A percentile compares a stretch with the other conserved stretches of the same genome.
These are phyloP conservation scores for Prolemur simus DNA, from an alignment of 2,113 vertebrate genomes.

Conservation along the genomic window DNA sequence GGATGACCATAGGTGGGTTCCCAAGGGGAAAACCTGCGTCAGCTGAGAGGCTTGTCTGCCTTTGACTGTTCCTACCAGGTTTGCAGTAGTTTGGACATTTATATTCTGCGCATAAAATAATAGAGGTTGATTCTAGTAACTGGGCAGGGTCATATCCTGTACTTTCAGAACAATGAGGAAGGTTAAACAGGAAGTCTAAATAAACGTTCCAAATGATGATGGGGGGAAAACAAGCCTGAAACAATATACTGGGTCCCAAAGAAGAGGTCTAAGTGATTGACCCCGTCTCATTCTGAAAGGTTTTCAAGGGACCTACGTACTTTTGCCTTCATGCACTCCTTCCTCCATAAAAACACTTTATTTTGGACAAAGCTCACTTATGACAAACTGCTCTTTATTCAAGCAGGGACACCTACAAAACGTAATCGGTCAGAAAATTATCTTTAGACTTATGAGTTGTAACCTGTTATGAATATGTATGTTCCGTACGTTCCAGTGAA, in stretches of 20 bases:
- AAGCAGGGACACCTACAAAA: not conserved
- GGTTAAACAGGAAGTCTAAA: constrained; percentile 78
- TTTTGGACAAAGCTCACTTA: not conserved
- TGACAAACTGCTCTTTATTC: not conserved
- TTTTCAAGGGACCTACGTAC: not conserved
- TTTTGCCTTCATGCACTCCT: not conserved
- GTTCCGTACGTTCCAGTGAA: not conserved
- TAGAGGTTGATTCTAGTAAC: constrained; percentile 51
- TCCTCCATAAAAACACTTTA: not conserved
- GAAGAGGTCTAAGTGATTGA: not conserved
- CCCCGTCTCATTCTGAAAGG: not conserved
- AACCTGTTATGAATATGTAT: not conserved
- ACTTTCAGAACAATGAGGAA: constrained; percentile 79
- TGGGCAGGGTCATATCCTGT: constrained; percentile 72
- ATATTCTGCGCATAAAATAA: constrained; percentile 45
- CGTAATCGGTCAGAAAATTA: not conserved
- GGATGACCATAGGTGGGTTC: not conserved
- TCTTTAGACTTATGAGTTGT: not conserved
- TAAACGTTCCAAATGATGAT: constrained; percentile 48
- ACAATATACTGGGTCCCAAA: constrained; percentile 46
- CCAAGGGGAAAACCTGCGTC: not conserved
- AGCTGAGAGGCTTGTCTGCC: not conserved
- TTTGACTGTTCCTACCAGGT: not conserved
- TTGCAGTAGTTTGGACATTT: not conserved
- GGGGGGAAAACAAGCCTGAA: constrained; percentile 70